Evolutionary conservation across 2,797 vertebrate species (phyloP).

Genomic region (Pterois miles): DNA sequence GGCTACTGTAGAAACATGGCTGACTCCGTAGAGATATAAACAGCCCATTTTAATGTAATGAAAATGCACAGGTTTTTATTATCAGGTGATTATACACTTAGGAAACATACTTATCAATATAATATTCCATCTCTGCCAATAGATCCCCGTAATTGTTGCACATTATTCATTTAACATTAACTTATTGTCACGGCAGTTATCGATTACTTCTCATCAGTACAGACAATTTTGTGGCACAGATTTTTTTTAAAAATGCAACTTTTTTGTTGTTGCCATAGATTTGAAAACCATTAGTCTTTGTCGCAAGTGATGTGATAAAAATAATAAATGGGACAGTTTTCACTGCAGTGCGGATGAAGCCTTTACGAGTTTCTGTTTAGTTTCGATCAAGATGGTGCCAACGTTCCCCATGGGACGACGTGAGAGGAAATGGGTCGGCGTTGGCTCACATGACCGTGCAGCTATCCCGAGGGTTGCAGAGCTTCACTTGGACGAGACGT

Average conservation of each 20-base stretch:
- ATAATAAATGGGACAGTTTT: constrained; percentile 6
- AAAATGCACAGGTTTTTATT: no score
- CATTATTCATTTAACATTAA: not conserved
- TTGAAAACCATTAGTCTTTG: no score
- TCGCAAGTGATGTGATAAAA: constrained; percentile 8
- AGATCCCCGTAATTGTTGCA: no score
- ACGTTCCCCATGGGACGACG: constrained; percentile 37
- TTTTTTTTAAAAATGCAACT: accelerated
- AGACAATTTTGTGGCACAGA: not conserved
- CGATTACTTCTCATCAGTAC: not conserved
- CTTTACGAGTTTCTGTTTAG: constrained; percentile 21
- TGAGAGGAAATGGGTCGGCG: constrained; percentile 49
- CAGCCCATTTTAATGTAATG: no score
- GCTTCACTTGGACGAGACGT: constrained; percentile 37
- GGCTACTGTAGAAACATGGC: no score
- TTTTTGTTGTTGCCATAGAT: not conserved
- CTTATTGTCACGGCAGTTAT: not conserved
- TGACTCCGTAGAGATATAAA: no score
- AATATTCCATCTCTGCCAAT: no score
- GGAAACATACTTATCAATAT: no score
- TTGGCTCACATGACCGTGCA: constrained; percentile 44
- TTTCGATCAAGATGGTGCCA: constrained; percentile 36
- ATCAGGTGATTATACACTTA: no score
- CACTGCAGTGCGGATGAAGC: not conserved
- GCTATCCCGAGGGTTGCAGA: constrained; percentile 41